Conservation (phyloP, 1,140 invertebrate species). For the silkworm (Bombyx mori) region ASM3026992v2 NC_085110.1:13690001-13690500, state of each 20-base stretch:
- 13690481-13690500: constrained; percentile 97
- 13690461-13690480: constrained; percentile 94
- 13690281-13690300: constrained; percentile 66
- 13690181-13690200: constrained; percentile 29
- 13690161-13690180: constrained; percentile 38
- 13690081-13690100: constrained; percentile 37
- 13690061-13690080: constrained; percentile 48
- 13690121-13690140: constrained; percentile 18
- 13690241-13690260: constrained; percentile 75
- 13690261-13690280: constrained; percentile 71
- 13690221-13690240: constrained; percentile 76
- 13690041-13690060: constrained; percentile 57
- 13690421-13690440: constrained; percentile 85
- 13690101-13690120: constrained; percentile 35
- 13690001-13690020: constrained; percentile 41
- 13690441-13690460: constrained; percentile 98
- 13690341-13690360: constrained; percentile 32
- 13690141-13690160: constrained; percentile 22
- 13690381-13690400: constrained; percentile 45
- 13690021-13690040: constrained; percentile 44
- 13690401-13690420: constrained; percentile 59
- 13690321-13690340: constrained; percentile 37
- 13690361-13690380: constrained; percentile 29
- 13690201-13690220: constrained; percentile 67
- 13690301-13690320: constrained; percentile 37